Evolutionary conservation across 2,888 invertebrate species (phyloP).

Genomic region (Acleris laterana): DNA sequence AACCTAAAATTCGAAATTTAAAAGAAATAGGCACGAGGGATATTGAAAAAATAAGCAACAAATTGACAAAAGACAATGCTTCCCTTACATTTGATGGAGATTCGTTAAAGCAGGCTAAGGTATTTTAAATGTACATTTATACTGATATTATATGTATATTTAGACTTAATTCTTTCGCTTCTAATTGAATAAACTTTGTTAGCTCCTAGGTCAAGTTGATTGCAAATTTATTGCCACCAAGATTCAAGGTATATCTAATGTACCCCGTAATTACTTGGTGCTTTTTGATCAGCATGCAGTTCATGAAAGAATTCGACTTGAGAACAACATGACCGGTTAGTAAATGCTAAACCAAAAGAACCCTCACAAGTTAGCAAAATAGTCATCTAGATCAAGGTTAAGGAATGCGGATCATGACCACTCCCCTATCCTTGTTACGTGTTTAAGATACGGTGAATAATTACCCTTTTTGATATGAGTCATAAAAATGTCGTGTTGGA

Average conservation of each 20-base stretch:
- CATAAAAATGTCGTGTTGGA: too few species aligned
- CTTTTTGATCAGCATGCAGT: constrained; percentile 95
- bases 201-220: constrained; percentile 91
- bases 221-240: constrained; percentile 87
- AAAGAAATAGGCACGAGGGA: constrained; percentile 53
- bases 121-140: constrained; percentile 41
- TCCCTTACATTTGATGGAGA: constrained; percentile 61
- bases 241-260: constrained; percentile 52
- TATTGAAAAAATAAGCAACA: constrained; percentile 58
- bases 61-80: constrained; percentile 57
- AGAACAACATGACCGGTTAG: constrained; percentile 86
- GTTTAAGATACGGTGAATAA: too few species aligned
- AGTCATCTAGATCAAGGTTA: too few species aligned
- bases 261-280: constrained; percentile 79
- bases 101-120: constrained; percentile 61
- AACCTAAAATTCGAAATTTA: constrained; percentile 58
- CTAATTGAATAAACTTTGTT: constrained; percentile 6
- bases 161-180: neutral
- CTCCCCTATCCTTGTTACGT: too few species aligned
- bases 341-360: neutral
- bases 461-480: too few species aligned
- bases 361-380: too few species aligned
- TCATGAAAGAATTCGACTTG: constrained; percentile 92
- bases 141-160: neutral
- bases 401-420: too few species aligned